These are phyloP conservation scores for Pterobdella sp. DNA, from an alignment of 2,888 invertebrate species.

Conservation along the genomic window DNA sequence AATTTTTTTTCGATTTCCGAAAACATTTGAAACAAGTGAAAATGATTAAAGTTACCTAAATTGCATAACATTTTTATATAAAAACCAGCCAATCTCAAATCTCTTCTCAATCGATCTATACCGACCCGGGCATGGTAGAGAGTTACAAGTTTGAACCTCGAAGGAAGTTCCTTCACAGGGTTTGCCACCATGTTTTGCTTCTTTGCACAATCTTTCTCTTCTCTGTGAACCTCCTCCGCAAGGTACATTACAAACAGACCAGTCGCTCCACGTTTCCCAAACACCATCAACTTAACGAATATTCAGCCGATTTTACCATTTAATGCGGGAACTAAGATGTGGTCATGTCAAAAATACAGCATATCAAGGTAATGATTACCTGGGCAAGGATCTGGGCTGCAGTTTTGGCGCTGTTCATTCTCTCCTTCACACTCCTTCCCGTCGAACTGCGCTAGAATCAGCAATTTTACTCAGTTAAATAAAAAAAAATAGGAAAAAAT, in stretches of 20 bases:
- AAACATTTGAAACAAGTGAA: not conserved
- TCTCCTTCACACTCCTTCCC: not conserved
- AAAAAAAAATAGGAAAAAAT: constrained; percentile 30
- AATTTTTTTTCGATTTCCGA: not conserved
- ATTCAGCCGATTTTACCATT: no score
- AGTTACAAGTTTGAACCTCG: constrained; percentile 42
- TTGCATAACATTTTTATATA: no score
- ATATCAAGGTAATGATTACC: not conserved
- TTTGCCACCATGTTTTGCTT: constrained; percentile 42
- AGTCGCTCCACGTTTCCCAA: constrained; percentile 33
- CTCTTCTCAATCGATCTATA: not conserved
- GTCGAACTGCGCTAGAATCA: not conserved
- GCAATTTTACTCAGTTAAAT: not conserved
- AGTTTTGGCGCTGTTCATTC: not conserved
- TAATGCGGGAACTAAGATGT: not conserved
- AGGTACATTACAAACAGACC: constrained; percentile 34
- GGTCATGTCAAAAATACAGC: not conserved
- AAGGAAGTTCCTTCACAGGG: constrained; percentile 41
- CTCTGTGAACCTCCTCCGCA: constrained; percentile 33
- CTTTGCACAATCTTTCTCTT: constrained; percentile 33
- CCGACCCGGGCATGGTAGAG: constrained; percentile 45
- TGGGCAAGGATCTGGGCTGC: not conserved
- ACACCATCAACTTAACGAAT: constrained; percentile 32
- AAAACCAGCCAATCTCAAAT: no score
- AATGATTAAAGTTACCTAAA: not conserved